Evolutionary conservation across 2,888 invertebrate genomes (phyloP), one percentile per base, ranked within the genome.

Genomic region (Drosophila anceps): DNA sequence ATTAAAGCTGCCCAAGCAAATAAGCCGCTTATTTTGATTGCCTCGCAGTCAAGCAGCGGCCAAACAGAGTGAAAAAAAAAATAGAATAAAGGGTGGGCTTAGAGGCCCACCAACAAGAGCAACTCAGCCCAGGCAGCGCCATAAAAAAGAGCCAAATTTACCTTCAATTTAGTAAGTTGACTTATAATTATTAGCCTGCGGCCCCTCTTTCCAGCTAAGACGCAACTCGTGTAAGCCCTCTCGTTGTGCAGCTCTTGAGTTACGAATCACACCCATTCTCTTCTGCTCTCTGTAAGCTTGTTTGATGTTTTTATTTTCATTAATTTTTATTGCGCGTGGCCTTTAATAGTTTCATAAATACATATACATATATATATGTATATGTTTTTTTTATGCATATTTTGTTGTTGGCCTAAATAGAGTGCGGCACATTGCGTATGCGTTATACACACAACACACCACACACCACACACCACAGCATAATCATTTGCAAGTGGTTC

Each of bases 11-110:
- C 46, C 29, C 70, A 24, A 29, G 35, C 53, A 37, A 76, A 76
- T 84, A 83, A 82, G 78, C 83, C 68, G 82, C 84, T 83, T 83
- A 84, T 74, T 82, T 79, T 81, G 77, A 84, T 79, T 83, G 82
- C 78, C 48, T 48, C 62, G 64, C 69, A 72, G 66, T 51, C 44
- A 59, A 54, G 61, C 63, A 59, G 63, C 53, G 46, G 44, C 46
- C 46, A 37, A 57, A 24, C 15, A 62, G 43, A 33, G 27, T 33
- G 18, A 66, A 50, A 35, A 66, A 50, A 35, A 62, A 44, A 41
- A 4, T 37, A 39, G 54, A 27, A 37, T 24, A 66, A 57, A 59
- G n/a, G 31, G 54, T 39, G 55, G 60, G 62, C 60, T 57, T 58
- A 48, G 35, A 48, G 35, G 39, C 27, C 29, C 12, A n/a, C 27